phyloP scores from a whole-genome alignment of 2,113 vertebrate genomes.

The Xyrauchen texanus region DNA sequence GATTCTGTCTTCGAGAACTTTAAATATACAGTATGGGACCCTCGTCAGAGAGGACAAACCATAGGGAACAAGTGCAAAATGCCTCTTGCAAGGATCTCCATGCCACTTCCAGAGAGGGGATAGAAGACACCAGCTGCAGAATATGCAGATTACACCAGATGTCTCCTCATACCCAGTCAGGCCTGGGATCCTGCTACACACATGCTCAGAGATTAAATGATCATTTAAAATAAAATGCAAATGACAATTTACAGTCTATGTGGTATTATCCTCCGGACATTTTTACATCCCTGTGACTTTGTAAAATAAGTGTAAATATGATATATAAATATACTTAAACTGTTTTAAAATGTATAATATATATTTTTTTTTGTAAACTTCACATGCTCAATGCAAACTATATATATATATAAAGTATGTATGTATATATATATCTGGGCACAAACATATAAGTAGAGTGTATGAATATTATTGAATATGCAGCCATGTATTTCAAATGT shows the following conservation, averaged over 20 bases:
- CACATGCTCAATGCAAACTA: constrained; percentile 49
- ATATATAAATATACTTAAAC: constrained; percentile 59
- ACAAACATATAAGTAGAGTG: constrained; percentile 49
- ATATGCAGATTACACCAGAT: background rate
- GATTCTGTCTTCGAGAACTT: too few relatives aligned
- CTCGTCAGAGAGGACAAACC: background rate
- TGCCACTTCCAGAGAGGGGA: too few relatives aligned
- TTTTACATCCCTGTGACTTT: constrained; percentile 5
- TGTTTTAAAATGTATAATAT: constrained; percentile 60
- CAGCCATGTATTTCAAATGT: constrained; percentile 57
- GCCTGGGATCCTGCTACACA: constrained; percentile 32
- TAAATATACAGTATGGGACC: background rate
- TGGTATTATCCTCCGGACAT: constrained; percentile 30
- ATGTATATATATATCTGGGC: background rate
- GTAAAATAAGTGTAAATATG: constrained; percentile 49
- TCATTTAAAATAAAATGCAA: constrained; percentile 31
- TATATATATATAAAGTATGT: constrained; percentile 38
- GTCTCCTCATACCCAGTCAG: background rate
- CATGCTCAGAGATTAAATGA: constrained; percentile 19
- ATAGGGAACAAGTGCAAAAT: constrained; percentile 29
- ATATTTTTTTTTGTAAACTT: constrained; percentile 62
- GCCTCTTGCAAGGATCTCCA: background rate
- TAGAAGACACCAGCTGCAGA: background rate
- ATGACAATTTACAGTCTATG: constrained; percentile 14
- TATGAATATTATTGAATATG: constrained; percentile 48